Evolutionary conservation across 2,888 invertebrate genomes (phyloP), one percentile per base, ranked within the genome.

Genomic region (Baccha elongata): DNA sequence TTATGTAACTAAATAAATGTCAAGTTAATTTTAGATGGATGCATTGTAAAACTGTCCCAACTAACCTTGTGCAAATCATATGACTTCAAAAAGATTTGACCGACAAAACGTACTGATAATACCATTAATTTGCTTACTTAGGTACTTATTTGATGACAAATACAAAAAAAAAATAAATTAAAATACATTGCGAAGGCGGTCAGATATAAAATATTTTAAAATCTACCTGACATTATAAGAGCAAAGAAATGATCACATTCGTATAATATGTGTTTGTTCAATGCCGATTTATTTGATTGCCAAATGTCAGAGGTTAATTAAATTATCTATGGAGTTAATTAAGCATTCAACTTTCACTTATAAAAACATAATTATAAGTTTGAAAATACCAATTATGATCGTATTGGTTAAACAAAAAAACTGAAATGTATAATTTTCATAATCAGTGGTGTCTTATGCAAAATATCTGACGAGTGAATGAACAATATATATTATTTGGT

Each of bases 281-380:
- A 29, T 32, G 15, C 15, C 17, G 15, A 11, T 17, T 29, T 17
- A 2, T 52, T 8, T 32, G 26, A 29, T 52, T 52, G 52, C 52
- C 15, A 52, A 52, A 52, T 52, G 29, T 52, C 52, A 52, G 17
- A 52, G 17, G 52, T 52, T 15, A 52, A 29, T 52, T 32, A 52
- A 52, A 29, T 52, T 15, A 32, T 17, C 11, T 52, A 29, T 52
- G 26, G 2, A 29, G 6, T 11, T 32, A 52, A 52, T 52, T 52
- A 32, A 10, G 1, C 29, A 52, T 52, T 52, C 52, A 29, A 52
- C 52, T 52, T 52, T 52, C 52, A 52, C 52, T 52, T 32, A 5
- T 10, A 52, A 17, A 23, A 48, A 48, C 48, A 23, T 48, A 23
- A 13, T 4, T 23, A n/a, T 48, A 21, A 23, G 21, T 48, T 48